phyloP scores from a whole-genome alignment of 2,888 invertebrate species.

The Pseudococcus longispinus region DNA sequence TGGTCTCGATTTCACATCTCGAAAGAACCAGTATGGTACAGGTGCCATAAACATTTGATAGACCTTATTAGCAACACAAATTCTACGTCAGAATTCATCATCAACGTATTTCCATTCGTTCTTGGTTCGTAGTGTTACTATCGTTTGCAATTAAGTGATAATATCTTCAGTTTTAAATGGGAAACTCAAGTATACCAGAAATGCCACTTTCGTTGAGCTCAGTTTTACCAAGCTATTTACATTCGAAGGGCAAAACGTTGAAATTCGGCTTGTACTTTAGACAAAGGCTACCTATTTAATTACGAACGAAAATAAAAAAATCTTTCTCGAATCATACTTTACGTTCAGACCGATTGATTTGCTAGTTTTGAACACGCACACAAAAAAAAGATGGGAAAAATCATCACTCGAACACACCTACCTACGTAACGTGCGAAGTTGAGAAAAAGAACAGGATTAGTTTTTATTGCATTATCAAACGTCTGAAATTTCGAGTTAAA shows the following conservation, averaged over 20 bases:
- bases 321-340: not conserved
- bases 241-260: not conserved
- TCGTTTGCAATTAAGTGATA: not conserved
- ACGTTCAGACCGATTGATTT: not conserved
- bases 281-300: constrained; percentile 6
- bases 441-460: not conserved
- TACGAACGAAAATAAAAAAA: not conserved
- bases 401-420: not conserved
- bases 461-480: constrained; percentile 24
- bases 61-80: not conserved
- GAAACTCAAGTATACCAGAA: constrained; percentile 3
- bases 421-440: too few species aligned
- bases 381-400: not conserved
- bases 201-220: not conserved
- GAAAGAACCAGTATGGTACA: not conserved
- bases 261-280: not conserved
- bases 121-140: not conserved
- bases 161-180: not conserved
- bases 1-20: too few species aligned
- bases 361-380: too few species aligned
- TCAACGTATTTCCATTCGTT: not conserved
- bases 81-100: not conserved
- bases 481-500: not conserved
- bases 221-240: not conserved
- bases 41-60: not conserved